Base-by-base conservation (phyloP, 2,888 invertebrate genomes). In the Drosophila imparisetae region DNA sequence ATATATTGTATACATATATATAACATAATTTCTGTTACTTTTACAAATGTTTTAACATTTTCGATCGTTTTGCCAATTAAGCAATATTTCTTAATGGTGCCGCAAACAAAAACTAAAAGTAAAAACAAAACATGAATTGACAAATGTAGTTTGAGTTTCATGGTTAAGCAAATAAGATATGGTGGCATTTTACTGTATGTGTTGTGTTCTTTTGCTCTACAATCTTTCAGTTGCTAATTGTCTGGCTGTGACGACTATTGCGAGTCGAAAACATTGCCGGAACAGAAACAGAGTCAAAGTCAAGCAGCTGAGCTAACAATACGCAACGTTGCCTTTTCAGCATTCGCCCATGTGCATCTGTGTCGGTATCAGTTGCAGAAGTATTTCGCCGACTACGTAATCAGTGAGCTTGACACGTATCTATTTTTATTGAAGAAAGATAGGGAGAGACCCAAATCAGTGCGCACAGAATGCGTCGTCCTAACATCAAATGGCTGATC, bases 401-500 rank as follows among this genome's bases (percentile, higher is more conserved):
- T 62, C 61, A 66, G 29, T 49, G 29, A 52, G 50, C 36, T 65
- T 81, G 85, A 83, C 84, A 81, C 81, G 85, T 81, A 66, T 50
- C 48, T 72, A 68, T 3, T 24, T 21, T 15, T n/a, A 8, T 15
- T 7, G 5, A n/a, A 38, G 18, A 27, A 7, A 27, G 13, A 11
- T 18, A 27, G 24, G 4, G 4, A 50, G 50, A 50, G 48, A n/a
- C 8, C 0, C 11, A 2, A 54, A 30, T 36, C 11, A 8, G 4
- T 11, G 21, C 18, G 2, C 48, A 50, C 45, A 80, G 61, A 65
- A 92, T 92, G 93, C 89, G 92, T 55, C 90, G 92, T 29, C 92
- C 92, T 21, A 92, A 92, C 66, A 55, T 91, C 4, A 92, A 92
- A 75, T 92, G 92, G 92, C 75, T 92, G 57, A 62, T 91, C 18